Percentiles rank a stretch among this genome's conserved stretches.
Conservation (phyloP, 1,140 invertebrate species). For the Magallana angulata region DNA sequence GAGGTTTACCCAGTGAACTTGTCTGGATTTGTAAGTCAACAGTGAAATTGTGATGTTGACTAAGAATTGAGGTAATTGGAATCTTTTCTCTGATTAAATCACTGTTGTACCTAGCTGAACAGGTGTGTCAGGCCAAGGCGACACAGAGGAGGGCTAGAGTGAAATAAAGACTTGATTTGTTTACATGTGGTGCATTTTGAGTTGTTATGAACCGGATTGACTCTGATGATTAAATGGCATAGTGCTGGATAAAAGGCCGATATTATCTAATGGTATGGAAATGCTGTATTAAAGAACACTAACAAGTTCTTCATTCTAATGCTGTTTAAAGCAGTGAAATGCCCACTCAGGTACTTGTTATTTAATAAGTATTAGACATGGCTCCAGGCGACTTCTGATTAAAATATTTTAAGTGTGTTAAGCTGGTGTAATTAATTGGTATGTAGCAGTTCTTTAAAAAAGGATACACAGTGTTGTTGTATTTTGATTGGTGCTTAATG, state of each 20-base stretch:
- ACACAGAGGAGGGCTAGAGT: background rate
- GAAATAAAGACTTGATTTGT: conserved; percentile 5
- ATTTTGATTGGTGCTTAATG: background rate
- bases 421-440: background rate
- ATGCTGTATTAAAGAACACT: conserved; percentile 26
- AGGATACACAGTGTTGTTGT: background rate
- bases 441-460: background rate
- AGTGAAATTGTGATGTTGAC: background rate
- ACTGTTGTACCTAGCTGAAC: background rate
- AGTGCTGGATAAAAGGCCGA: background rate
- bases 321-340: conserved; percentile 3
- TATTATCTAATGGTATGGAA: background rate
- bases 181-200: conserved; percentile 30
- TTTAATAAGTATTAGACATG: conserved; percentile 34
- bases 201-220: background rate
- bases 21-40: background rate
- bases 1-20: background rate
- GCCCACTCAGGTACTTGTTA: conserved; percentile 21
- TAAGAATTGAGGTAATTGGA: conserved; percentile 20
- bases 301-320: conserved; percentile 20
- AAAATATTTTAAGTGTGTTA: background rate
- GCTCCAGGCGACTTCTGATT: conserved; percentile 20
- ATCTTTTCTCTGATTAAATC: background rate
- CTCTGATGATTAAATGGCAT: background rate
- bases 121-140: conserved; percentile 18